Evolutionary conservation across 2,888 invertebrate genomes (phyloP), one percentile per base, ranked within the genome.

Genomic region (Bombylius discolor): DNA sequence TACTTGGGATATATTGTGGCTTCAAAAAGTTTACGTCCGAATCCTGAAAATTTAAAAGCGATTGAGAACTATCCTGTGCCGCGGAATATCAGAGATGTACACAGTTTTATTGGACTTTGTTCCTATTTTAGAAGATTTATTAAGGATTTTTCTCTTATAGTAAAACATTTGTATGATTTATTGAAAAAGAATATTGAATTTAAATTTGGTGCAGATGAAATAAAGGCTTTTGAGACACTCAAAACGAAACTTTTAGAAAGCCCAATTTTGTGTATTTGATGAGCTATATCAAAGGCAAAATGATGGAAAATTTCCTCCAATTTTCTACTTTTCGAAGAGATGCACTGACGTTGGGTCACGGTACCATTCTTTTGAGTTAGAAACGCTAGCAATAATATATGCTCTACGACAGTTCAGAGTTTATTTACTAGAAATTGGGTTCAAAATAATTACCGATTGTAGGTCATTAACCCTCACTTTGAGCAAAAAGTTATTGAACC

Each of bases 41-140:
- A 63, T 53, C 33, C 51, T 14, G 56, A 58, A 5, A 62, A 63
- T 58, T 52, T 64, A 6, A 44, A 59, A 56, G 63, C 65, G n/a
- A 63, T 66, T 14, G n/a, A 46, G 31, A 52, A 62, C 23, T 61
- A 63, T 49, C 57, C 61, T 12, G 49, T 39, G 36, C 64, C 63
- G 8, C 54, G 47, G 39, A 58, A 60, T 55, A 36, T 47, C 11
- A 61, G 62, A 51, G 59, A 62, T 9, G 42, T 66, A 8, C 56
- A 62, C 46, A 57, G 58, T 50, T 63, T 66, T 49, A 51, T 67
- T 23, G 66, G 67, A 8, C 58, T 63, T 47, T 55, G 63, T 31
- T 63, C 59, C 6, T 66, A 67, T 50, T 49, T 49, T 49, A 47
- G 47, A 31, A 9, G 31, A 12, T 47, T 47, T 23, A 14, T 47